Base-by-base conservation (phyloP, 2,797 vertebrate species). In the Sandelia bainsii region DNA sequence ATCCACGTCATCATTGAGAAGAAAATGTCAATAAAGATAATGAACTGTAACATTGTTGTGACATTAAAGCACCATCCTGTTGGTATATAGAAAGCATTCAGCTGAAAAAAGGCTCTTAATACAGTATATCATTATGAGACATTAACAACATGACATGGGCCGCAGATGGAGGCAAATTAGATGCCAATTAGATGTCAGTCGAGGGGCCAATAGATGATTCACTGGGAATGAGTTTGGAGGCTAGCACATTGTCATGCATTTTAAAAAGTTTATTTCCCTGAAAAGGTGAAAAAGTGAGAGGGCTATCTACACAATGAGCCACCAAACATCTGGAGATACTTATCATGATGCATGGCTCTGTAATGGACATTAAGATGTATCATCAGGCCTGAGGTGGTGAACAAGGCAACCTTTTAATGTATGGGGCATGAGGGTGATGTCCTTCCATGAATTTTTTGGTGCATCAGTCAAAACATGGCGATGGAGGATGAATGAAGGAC, bases 111-210 rank as follows among this genome's bases (percentile, higher is more conserved):
- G 73, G 10, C 75, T 71, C 45, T 77, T 86, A 86, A 85, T 73
- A 34, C 32, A 34, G 32, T 34, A 73, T 80, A 81, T 87, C 86
- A 88, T 92, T 86, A 90, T 58, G 72, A 82, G 75, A 84, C 87
- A 90, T 89, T 86, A 89, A 68, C 85, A 73, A 80, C 89, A 82
- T 75, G 75, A 83, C 79, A 86, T 34, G 46, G 74, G 68, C 81
- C 54, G 57, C 91, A 90, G 87, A 91, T 87, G 90, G 88, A 87
- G 75, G 82, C 57, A 75, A 73, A 90, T 91, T 72, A 83, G 72
- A 84, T 6, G 37, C 46, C 85, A 85, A 87, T 92, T 89, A 91
- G 69, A 62, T 73, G 77, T 77, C 62, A 65, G 81, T 32, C 10
- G 65, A 80, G 42, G 64, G 77, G 65, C 75, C 42, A 22, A 72